Conservation (phyloP, 2,888 invertebrate genomes). For the Aphelenchoides bicaudatus region DNA sequence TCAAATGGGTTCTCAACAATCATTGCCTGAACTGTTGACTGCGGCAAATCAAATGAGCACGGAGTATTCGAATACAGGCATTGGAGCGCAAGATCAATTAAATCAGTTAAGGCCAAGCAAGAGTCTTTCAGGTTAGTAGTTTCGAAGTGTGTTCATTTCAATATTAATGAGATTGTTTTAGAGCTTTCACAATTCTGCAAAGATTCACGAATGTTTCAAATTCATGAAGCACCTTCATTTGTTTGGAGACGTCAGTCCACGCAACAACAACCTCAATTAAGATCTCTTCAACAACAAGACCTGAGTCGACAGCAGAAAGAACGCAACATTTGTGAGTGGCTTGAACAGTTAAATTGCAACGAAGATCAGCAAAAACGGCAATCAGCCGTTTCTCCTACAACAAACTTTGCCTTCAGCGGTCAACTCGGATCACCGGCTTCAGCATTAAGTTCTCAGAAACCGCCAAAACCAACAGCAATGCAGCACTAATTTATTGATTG, state of each 20-base stretch:
- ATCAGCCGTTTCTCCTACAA: no score
- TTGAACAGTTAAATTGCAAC: slow-evolving; percentile 17
- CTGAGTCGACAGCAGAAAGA: slow-evolving; percentile 25
- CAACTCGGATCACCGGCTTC: no score
- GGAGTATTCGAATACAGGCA: neutral
- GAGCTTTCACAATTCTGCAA: slow-evolving; percentile 11
- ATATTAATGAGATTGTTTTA: neutral
- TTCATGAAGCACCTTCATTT: slow-evolving; percentile 20
- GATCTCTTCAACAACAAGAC: slow-evolving; percentile 3
- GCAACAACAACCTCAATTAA: neutral
- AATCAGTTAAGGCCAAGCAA: slow-evolving; percentile 14
- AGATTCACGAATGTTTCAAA: slow-evolving; percentile 5
- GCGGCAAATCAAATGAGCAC: neutral
- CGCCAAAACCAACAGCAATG: no score
- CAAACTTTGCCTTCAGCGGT: no score
- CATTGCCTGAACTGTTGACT: slow-evolving; percentile 19
- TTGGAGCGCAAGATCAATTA: neutral
- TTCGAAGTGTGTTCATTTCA: no score
- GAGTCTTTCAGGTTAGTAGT: slow-evolving; percentile 28
- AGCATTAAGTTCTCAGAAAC: no score
- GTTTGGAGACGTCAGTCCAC: slow-evolving; percentile 14
- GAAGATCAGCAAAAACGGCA: no score
- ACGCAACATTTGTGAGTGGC: slow-evolving; percentile 27
- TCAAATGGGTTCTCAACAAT: slow-evolving; percentile 25
- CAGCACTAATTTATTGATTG: no score